Evolutionary conservation across 37 sponge, comb jelly and placozoan species (phyloP), one percentile per base, ranked within the genome.

Genomic region (Beroe ovata): DNA sequence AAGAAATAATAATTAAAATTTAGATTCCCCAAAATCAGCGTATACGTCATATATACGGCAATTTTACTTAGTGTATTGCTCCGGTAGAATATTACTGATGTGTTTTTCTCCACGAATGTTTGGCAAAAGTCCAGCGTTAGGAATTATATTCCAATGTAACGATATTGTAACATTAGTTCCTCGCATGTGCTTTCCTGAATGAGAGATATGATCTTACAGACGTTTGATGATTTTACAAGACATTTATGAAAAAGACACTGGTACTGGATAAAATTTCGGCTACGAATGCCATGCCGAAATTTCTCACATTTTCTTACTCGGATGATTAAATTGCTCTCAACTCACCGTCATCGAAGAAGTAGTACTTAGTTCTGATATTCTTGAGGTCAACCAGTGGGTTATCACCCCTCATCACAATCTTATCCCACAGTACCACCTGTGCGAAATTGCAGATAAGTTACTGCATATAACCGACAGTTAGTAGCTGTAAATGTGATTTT

Each of bases 341-440:
- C 60, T 29, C 60, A 30, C 98, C 98, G 90, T 95, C 94, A 64
- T 97, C 98, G 90, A 95, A 93, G 92, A 97, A 95, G 40, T 59
- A 72, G 64, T 97, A 97, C 60, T 97, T 92, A 26, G 94, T 88
- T 23, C 77, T 59, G 36, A 91, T 59, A 22, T 89, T 89, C 26
- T 38, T 64, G 20, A 92, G 59, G 47, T 93, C 89, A 14, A 96
- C 32, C 22, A 88, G 28, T 2, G 95, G 90, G 22, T 94, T 90
- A 26, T 95, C 94, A 41, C 95, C 94, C 64, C 95, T 60, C 54
- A 92, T 62, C 2, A 97, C 93, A 35, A 95, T 97, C 62, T 93
- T 93, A 72, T 97, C 98, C 98, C 98, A 97, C 18, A 97, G 60
- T 16, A 97, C 94, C 6, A 97, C 93, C 88, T 97, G 94, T n/a